A percentile compares a stretch with the other conserved stretches of the same genome.
Conservation (phyloP, 2,797 vertebrate genomes). For the Kryptopterus vitreolus region DNA sequence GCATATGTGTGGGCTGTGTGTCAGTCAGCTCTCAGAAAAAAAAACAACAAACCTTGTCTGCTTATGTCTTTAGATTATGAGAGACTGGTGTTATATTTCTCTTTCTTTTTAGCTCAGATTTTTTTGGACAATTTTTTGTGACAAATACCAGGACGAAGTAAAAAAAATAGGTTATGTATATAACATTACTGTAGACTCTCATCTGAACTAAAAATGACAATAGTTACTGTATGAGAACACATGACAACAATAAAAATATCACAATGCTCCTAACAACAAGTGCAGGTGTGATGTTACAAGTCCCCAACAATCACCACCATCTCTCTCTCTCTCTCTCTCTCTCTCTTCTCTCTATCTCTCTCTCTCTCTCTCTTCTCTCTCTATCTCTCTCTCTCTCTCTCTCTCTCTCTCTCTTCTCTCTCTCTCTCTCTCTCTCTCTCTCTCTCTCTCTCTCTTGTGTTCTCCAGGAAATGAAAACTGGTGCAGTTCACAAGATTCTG, state of each 20-base stretch:
- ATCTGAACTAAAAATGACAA: no score
- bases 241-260: no score
- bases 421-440: neutral
- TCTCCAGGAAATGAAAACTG: constrained; percentile 56
- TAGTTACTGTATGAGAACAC: no score
- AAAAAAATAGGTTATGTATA: neutral
- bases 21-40: constrained; percentile 21
- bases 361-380: neutral
- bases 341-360: no score
- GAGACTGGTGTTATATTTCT: constrained; percentile 29
- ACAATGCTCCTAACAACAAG: no score
- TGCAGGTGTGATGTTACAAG: no score
- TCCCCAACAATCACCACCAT: neutral
- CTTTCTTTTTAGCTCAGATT: neutral
- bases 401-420: constrained; percentile 19
- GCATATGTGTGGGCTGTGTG: constrained; percentile 31
- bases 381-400: no score
- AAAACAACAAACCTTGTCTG: neutral
- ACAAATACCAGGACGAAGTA: neutral
- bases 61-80: constrained; percentile 23
- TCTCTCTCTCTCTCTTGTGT: neutral
- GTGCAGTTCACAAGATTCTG: constrained; percentile 47
- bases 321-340: constrained; percentile 16
- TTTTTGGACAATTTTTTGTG: no score
- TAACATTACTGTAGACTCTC: neutral